phyloP scores from a whole-genome alignment of 1,140 invertebrate species.

The Cephus cinctus region DNA sequence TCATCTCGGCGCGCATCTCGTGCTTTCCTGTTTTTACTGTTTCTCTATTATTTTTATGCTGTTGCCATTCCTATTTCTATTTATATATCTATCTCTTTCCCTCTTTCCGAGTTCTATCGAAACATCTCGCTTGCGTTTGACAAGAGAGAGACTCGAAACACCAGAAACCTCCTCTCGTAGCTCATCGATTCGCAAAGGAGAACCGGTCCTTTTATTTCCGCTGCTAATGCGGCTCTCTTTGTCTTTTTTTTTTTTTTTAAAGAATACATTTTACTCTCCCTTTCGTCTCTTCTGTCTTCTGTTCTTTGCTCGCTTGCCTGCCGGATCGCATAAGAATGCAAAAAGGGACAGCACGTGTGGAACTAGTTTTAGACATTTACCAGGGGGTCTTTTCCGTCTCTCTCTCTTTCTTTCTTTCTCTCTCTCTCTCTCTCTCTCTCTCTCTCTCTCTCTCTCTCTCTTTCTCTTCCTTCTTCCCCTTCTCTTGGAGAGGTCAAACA shows the following conservation, averaged over 20 bases:
- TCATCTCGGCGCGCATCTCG: too few relatives aligned
- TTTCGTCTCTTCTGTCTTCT: neutral
- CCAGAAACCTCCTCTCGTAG: too few relatives aligned
- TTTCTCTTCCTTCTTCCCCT: constrained; percentile 1
- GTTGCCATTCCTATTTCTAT: neutral
- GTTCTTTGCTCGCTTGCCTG: neutral
- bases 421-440: constrained; percentile 7
- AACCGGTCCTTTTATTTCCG: too few relatives aligned
- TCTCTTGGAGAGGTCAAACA: constrained; percentile 3
- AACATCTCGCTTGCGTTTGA: neutral
- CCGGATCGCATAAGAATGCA: neutral
- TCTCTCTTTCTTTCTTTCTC: constrained; percentile 3
- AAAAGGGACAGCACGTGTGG: too few relatives aligned
- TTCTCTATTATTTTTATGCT: neutral
- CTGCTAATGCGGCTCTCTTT: neutral
- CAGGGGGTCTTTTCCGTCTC: constrained; percentile 1
- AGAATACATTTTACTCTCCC: neutral
- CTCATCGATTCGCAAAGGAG: too few relatives aligned
- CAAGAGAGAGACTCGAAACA: too few relatives aligned
- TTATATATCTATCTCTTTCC: neutral
- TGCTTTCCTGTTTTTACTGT: too few relatives aligned
- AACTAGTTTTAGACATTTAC: too few relatives aligned
- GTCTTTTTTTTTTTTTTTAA: constrained; percentile 5
- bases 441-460: constrained; percentile 3
- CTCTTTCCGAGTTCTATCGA: neutral